Conservation (phyloP, 2,113 vertebrate genomes). For the Stigmatopora argus region DNA sequence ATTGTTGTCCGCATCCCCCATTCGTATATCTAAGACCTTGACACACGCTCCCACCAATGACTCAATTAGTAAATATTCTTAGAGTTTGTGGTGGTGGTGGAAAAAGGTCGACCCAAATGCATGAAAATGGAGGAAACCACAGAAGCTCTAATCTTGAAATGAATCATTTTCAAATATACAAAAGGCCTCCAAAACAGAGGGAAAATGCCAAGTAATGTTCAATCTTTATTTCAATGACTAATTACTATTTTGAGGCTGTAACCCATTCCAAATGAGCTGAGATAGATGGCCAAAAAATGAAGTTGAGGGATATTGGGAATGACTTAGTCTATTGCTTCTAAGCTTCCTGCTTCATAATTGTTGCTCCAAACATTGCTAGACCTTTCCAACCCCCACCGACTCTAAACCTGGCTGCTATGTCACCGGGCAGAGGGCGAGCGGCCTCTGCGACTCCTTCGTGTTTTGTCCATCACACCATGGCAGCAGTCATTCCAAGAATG, state of each 20-base stretch:
- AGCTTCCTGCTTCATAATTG: conserved; percentile 21
- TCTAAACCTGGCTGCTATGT: conserved; percentile 32
- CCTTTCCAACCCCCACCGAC: conserved; percentile 35
- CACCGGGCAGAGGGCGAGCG: conserved; percentile 36
- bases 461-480: conserved; percentile 9
- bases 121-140: no score
- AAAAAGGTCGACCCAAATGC: no score
- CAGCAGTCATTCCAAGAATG: conserved; percentile 39
- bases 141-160: no score
- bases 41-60: conserved; percentile 14
- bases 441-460: conserved; percentile 26
- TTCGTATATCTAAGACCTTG: conserved; percentile 37
- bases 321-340: conserved; percentile 7
- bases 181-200: no score
- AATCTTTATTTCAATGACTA: no score
- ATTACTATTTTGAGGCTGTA: background rate
- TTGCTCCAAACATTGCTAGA: conserved; percentile 37
- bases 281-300: background rate
- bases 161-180: no score
- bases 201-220: no score
- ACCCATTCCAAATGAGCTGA: background rate
- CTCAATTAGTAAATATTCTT: background rate
- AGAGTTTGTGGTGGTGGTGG: no score
- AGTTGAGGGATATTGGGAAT: background rate
- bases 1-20: conserved; percentile 33